Evolutionary conservation across 1,140 invertebrate genomes (phyloP).

Genomic region (Hylaeus anthracinus): DNA sequence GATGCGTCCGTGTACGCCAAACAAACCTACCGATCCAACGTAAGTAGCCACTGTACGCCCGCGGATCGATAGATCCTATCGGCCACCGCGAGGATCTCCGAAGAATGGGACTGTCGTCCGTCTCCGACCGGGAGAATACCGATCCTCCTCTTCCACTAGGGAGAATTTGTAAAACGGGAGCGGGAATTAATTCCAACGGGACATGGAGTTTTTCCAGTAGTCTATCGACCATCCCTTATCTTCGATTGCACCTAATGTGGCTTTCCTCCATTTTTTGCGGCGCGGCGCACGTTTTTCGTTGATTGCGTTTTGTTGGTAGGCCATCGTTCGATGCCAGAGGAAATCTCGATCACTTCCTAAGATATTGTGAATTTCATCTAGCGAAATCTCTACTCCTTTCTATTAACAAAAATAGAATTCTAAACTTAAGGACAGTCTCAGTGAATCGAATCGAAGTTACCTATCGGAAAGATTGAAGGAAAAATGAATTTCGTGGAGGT

Average conservation of each 20-base stretch:
- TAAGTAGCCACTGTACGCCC: slow-evolving; percentile 42
- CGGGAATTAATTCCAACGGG: slow-evolving; percentile 19
- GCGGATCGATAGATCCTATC: slow-evolving; percentile 67
- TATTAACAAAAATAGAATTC: no score
- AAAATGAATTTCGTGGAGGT: no score
- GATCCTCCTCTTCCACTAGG: background rate
- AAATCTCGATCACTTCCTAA: no score
- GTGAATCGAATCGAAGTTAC: no score
- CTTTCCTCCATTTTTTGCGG: no score
- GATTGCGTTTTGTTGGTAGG: no score
- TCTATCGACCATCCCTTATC: background rate
- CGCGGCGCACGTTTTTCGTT: no score
- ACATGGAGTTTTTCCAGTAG: background rate
- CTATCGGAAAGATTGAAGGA: no score
- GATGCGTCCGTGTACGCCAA: slow-evolving; percentile 30
- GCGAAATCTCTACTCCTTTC: no score
- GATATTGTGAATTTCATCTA: no score
- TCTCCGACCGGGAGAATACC: background rate
- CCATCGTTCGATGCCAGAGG: no score
- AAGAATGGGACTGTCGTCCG: slow-evolving; percentile 24
- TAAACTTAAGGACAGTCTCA: no score
- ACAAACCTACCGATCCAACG: slow-evolving; percentile 32
- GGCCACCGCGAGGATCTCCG: slow-evolving; percentile 19
- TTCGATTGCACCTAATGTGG: background rate
- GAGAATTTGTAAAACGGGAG: background rate